A percentile compares a stretch with the other conserved stretches of the same genome.
phyloP scores from a whole-genome alignment of 2,888 invertebrate genomes.

The Eulithis prunata region DNA sequence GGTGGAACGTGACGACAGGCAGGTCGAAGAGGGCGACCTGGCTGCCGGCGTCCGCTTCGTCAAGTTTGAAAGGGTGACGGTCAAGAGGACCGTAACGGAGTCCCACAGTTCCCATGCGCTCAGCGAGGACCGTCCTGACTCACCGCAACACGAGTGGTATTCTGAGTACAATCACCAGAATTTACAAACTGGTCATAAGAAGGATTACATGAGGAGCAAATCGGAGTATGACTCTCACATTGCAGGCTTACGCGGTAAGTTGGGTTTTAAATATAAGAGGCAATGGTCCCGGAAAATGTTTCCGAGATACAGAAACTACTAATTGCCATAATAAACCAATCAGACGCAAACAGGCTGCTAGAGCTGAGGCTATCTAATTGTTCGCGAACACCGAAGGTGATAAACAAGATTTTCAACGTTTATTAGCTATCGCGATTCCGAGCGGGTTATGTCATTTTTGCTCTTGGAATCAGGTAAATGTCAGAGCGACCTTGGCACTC shows the following conservation, averaged over 20 bases:
- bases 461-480: conserved; percentile 52
- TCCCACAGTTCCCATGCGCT: conserved; percentile 59
- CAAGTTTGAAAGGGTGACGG: conserved; percentile 88
- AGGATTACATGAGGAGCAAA: conserved; percentile 90
- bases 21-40: conserved; percentile 87
- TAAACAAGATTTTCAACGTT: conserved; percentile 31
- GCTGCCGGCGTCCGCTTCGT: conserved; percentile 86
- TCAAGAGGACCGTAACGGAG: conserved; percentile 85
- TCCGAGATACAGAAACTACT: conserved; percentile 18
- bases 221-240: conserved; percentile 95
- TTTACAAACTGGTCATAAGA: conserved; percentile 87
- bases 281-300: conserved; percentile 19
- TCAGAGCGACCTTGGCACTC: conserved; percentile 59
- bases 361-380: conserved; percentile 25
- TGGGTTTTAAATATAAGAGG: conserved; percentile 5
- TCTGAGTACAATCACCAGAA: conserved; percentile 79
- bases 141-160: conserved; percentile 79
- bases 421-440: conserved; percentile 25
- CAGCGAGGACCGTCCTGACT: conserved; percentile 70
- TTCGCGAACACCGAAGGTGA: conserved; percentile 32
- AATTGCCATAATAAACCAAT: conserved; percentile 28
- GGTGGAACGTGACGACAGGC: conserved; percentile 61
- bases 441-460: conserved; percentile 39
- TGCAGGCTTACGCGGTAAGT: conserved; percentile 92
- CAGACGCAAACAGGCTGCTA: conserved; percentile 22